A percentile compares a stretch with the other conserved stretches of the same genome.
Conservation (phyloP, 2,888 invertebrate species). For the Cheilosia vernalis region DNA sequence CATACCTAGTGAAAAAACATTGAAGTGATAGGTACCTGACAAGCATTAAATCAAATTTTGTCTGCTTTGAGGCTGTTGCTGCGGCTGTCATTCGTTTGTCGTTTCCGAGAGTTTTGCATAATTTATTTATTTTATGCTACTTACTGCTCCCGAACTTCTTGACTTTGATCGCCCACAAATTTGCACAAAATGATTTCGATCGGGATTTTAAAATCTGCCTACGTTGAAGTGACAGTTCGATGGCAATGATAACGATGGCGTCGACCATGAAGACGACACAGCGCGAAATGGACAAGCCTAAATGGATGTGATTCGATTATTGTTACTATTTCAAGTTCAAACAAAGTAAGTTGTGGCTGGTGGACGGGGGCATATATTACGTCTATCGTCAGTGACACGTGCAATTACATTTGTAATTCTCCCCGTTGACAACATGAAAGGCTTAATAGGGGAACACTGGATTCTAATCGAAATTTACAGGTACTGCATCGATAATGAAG, state of each 20-base stretch:
- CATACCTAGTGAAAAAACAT: constrained; percentile 2
- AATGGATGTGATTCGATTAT: constrained; percentile 23
- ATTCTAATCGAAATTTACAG: constrained; percentile 50
- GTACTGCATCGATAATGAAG: constrained; percentile 71
- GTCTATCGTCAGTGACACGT: constrained; percentile 43
- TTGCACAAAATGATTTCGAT: constrained; percentile 54
- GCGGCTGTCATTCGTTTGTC: constrained; percentile 1
- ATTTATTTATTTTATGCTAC: constrained; percentile 51
- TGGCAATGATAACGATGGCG: constrained; percentile 19
- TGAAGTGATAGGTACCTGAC: constrained; percentile 29
- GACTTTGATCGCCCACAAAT: constrained; percentile 39
- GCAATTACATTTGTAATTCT: constrained; percentile 64
- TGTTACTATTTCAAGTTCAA: constrained; percentile 56
- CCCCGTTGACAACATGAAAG: neutral
- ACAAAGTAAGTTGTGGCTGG: neutral
- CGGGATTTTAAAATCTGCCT: constrained; percentile 33
- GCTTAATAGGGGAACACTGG: neutral
- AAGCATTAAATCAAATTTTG: neutral
- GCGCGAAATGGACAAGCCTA: neutral
- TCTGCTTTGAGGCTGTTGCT: constrained; percentile 4
- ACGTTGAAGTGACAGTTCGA: constrained; percentile 35
- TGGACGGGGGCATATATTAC: constrained; percentile 39
- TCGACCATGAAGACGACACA: constrained; percentile 4
- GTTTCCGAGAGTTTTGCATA: constrained; percentile 20
- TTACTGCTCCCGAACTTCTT: constrained; percentile 27